Evolutionary conservation across 2,888 invertebrate species (phyloP), one percentile per base, ranked within the genome.

Genomic region (Baronia brevicornis): DNA sequence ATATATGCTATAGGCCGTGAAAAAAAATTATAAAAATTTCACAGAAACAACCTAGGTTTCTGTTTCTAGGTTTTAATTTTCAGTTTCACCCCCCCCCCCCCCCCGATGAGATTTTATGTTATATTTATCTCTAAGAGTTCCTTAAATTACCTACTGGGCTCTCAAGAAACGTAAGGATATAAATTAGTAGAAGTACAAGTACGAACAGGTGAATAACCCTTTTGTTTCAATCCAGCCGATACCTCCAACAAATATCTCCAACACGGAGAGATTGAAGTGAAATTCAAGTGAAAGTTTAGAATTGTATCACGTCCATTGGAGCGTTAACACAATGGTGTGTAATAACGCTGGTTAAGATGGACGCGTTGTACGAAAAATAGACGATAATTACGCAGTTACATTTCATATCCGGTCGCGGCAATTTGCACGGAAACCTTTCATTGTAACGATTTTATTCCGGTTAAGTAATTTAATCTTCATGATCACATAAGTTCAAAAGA

Each of bases 201-300:
- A n/a, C n/a, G n/a, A n/a, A n/a, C 10, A n/a, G 30, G 13, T 30
- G 30, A 30, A 30, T 26, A 30, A 30, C 30, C 30, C 36, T 38
- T 25, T 36, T 36, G 36, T 38, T 38, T 33, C 32, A 27, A 25
- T 11, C 35, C 22, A 39, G 21, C 23, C 24, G 38, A 36, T 30
- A 19, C 27, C 31, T 13, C 18, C 36, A 8, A 26, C 21, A 23
- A 28, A 31, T 23, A 36, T 36, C 36, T 36, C 23, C 23, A 28
- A 19, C 17, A 23, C 22, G 31, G 36, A 28, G 40, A 53, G 44
- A 51, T 50, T 37, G 43, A 37, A 54, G 57, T 51, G 60, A 60
- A 58, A 59, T 48, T 48, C 36, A 36, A 54, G 63, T 51, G 63
- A 64, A 64, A 63, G 64, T 58, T 24, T 23, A 34, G 30, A 41